phyloP scores from a whole-genome alignment of 2,888 invertebrate genomes.

The Xanthorhoe spadicearia region DNA sequence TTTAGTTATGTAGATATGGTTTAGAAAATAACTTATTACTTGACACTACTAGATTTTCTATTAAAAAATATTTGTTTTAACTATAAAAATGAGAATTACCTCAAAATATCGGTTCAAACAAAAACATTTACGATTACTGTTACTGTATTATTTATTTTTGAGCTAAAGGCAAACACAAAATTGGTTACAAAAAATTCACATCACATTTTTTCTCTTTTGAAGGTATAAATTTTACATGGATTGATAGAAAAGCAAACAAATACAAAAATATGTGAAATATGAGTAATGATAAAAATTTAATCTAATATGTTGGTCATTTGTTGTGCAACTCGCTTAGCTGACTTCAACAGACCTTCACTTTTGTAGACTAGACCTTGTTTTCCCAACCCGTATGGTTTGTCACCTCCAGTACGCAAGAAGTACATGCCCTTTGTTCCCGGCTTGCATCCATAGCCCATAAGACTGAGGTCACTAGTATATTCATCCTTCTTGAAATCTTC shows the following conservation, averaged over 20 bases:
- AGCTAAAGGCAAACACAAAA: background rate
- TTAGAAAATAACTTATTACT: too few species aligned
- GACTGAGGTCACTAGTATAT: constrained; percentile 12
- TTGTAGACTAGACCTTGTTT: constrained; percentile 32
- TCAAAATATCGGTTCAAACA: too few species aligned
- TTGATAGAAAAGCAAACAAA: background rate
- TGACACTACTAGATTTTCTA: too few species aligned
- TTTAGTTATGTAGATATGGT: too few species aligned
- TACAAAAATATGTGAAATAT: background rate
- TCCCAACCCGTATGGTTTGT: constrained; percentile 40
- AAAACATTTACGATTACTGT: background rate
- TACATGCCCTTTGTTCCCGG: constrained; percentile 40
- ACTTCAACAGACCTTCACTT: constrained; percentile 11
- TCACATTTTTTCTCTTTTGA: too few species aligned
- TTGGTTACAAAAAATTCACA: too few species aligned
- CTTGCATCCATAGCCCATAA: constrained; percentile 46
- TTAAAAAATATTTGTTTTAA: too few species aligned
- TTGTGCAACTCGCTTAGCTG: constrained; percentile 14
- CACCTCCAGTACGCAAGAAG: constrained; percentile 44
- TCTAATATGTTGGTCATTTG: constrained; percentile 11
- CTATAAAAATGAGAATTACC: too few species aligned
- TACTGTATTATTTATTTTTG: background rate
- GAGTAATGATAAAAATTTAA: background rate
- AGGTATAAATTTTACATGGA: background rate
- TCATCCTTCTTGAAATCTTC: constrained; percentile 24